Conservation (phyloP, 2,888 invertebrate species). For the Xiphydria camelus region DNA sequence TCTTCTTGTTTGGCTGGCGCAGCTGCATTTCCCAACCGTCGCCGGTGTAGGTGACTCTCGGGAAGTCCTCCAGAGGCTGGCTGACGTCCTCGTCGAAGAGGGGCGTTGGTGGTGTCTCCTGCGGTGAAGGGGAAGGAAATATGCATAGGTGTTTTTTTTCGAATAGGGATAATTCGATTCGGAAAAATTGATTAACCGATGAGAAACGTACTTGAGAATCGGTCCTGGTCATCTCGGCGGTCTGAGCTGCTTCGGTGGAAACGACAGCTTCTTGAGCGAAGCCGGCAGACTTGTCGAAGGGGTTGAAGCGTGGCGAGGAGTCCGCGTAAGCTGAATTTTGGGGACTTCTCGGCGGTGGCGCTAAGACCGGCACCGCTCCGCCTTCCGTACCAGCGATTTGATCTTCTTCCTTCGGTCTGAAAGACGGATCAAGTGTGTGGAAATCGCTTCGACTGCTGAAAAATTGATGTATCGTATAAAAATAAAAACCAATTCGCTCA, state of each 20-base stretch:
- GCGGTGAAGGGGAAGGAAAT: slow-evolving; percentile 50
- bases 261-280: slow-evolving; percentile 52
- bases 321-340: slow-evolving; percentile 61
- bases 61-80: slow-evolving; percentile 89
- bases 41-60: slow-evolving; percentile 73
- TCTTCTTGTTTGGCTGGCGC: slow-evolving; percentile 94
- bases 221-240: slow-evolving; percentile 53
- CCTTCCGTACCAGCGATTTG: slow-evolving; percentile 43
- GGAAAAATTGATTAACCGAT: background rate
- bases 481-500: slow-evolving; percentile 40
- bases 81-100: slow-evolving; percentile 93
- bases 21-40: slow-evolving; percentile 97
- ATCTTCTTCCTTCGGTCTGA: slow-evolving; percentile 60
- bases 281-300: slow-evolving; percentile 70
- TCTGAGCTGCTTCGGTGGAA: slow-evolving; percentile 46
- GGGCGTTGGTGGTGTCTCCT: slow-evolving; percentile 89
- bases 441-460: no score
- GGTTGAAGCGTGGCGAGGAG: slow-evolving; percentile 73
- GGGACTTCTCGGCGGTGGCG: slow-evolving; percentile 71
- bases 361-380: slow-evolving; percentile 70
- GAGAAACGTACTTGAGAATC: slow-evolving; percentile 47
- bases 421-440: no score
- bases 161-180: no score
- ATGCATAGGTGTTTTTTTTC: no score
- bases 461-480: background rate